phyloP scores from a whole-genome alignment of 2,797 vertebrate species.

The Glossophaga mutica region DNA sequence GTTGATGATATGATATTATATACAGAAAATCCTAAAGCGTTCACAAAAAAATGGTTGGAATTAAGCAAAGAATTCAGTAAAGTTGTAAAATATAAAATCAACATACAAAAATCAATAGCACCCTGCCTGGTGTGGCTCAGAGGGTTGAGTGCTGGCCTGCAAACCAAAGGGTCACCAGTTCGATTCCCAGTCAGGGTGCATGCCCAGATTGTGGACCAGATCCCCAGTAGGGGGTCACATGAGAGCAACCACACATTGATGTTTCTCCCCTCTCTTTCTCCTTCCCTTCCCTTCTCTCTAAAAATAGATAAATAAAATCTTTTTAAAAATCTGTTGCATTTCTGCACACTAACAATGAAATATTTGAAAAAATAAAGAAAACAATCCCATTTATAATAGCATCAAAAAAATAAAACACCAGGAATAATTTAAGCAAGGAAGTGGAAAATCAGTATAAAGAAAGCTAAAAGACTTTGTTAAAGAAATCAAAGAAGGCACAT shows the following conservation, averaged over 20 bases:
- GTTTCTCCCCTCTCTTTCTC: too few relatives aligned
- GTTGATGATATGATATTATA: not conserved
- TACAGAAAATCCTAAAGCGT: not conserved
- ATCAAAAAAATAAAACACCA: not conserved
- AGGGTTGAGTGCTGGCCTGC: too few relatives aligned
- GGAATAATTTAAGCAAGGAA: constrained; percentile 3
- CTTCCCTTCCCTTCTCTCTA: too few relatives aligned
- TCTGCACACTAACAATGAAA: not conserved
- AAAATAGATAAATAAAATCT: too few relatives aligned
- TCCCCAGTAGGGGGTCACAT: too few relatives aligned
- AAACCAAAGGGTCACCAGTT: too few relatives aligned
- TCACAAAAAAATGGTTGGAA: not conserved
- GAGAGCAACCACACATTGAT: too few relatives aligned
- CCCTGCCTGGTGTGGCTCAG: too few relatives aligned
- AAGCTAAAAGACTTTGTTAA: not conserved
- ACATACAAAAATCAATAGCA: not conserved
- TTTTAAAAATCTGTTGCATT: not conserved
- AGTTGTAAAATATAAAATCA: not conserved
- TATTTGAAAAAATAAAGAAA: not conserved
- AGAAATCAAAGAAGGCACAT: not conserved
- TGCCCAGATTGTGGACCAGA: too few relatives aligned
- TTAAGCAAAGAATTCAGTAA: not conserved
- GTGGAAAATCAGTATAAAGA: not conserved
- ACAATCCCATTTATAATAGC: not conserved
- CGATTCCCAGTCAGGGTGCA: too few relatives aligned